Evolutionary conservation across 2,113 vertebrate genomes (phyloP), one percentile per base, ranked within the genome.

Genomic region (Xiphophorus couchianus): DNA sequence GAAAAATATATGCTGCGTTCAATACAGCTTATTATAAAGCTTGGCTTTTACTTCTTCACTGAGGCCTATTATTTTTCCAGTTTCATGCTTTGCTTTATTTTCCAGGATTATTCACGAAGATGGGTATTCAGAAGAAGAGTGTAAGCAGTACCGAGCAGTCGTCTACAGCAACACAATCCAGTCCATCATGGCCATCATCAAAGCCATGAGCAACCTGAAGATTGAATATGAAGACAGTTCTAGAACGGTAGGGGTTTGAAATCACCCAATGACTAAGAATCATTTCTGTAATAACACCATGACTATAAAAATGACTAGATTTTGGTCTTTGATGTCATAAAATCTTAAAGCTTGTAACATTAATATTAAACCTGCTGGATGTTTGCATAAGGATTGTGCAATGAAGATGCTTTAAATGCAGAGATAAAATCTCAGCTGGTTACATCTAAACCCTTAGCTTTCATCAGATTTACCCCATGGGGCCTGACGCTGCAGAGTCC

Each of bases 121-220:
- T 7, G 97, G 97, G 71, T 99, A 99, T 88, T 98, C 97, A 5
- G 97, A 98, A 93, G 97, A 98, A 12, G 97, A 99, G 68, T 98
- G 97, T 84, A 96, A 96, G 92, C 97, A 99, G 91, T 99, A 99
- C 94, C 96, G 96, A 91, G 97, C 97, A 0, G 97, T 99, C 28
- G 97, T 99, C 76, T 99, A 96, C 94, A 99, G 97, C 94, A 99
- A 99, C 94, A 99, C 97, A 91, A 98, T 98, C 93, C 97, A 99
- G 94, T 99, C 97, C 86, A 98, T 99, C 83, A 98, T 99, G 97
- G 97, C 97, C 77, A 99, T 98, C 74, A 96, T 98, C 93, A 98
- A 98, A 91, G 97, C 97, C 0, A 99, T 99, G 97, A 91, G 92
- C 87, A 97, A 96, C 87, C 95, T 99, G 80, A 96, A 98, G 90